Base-by-base conservation (phyloP, 2,888 invertebrate species). In the Tenthredo livida region DNA sequence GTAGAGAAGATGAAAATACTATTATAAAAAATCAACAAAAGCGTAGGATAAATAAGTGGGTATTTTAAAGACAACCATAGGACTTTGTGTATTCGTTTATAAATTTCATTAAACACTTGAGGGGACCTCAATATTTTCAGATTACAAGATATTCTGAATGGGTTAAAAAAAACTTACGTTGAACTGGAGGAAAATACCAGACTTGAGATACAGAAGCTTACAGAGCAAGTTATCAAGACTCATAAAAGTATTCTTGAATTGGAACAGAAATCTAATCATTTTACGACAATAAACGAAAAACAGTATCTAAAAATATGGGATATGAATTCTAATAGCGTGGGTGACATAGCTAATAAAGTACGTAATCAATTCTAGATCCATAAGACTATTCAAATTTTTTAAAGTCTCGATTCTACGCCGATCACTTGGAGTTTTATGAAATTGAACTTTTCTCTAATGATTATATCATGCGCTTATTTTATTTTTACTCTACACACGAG, bases 1-100 rank as follows among this genome's bases (percentile, higher is more conserved):
- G 97, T 90, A 95, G 98, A 2, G 98, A 98, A 92, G 97, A 98
- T 88, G 98, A 98, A 93, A 97, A 97, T 91, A 94, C 96, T 0
- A 96, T 97, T 67, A 96, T 97, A 7, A 95, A 96, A 90, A 96
- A 96, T 78, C 96, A 97, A 88, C 97, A 97, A 89, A 97, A 97
- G 89, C 94, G 97, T 10, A 95, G 96, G 88, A 94, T 97, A 6
- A 97, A 96, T 88, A 97, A 96, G 93, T 94, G 85, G 58, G 90
- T 15, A n/a, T 54, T 17, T 17, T 17, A 84, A 78, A 21, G 3
- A 29, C 15, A 29, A 33, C 9, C 4, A 12, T 50, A 47, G 29
- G 4, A n/a, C 12, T 77, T 12, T 12, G 54, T 21, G 33, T 33
- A 21, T 25, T 47, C 40, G 47, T 73, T 21, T 10, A 73, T 10